These are phyloP conservation scores for Steinernema carpocapsae DNA, from an alignment of 2,888 invertebrate species.

Conservation along the genomic window DNA sequence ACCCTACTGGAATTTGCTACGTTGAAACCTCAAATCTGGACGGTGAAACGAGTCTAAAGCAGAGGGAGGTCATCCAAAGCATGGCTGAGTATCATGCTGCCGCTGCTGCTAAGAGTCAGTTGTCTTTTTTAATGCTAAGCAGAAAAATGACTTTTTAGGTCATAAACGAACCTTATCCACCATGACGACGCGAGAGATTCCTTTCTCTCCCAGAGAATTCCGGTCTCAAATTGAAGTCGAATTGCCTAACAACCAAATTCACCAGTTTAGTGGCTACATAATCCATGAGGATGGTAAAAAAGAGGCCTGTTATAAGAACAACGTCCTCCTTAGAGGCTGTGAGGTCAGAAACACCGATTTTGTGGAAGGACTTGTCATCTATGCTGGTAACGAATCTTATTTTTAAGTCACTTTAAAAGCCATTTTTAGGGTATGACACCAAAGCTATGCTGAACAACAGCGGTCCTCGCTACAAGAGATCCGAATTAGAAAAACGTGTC, in stretches of 20 bases:
- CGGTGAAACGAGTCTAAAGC: slow-evolving; percentile 93
- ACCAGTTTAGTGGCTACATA: slow-evolving; percentile 83
- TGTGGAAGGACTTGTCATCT: slow-evolving; percentile 93
- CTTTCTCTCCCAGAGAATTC: slow-evolving; percentile 71
- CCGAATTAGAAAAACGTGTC: slow-evolving; percentile 51
- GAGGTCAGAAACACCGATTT: slow-evolving; percentile 93
- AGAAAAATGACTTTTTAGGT: not conserved
- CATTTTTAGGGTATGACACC: slow-evolving; percentile 82
- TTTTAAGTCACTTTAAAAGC: not conserved
- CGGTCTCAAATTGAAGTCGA: slow-evolving; percentile 87
- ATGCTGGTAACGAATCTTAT: slow-evolving; percentile 76
- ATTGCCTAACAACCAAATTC: slow-evolving; percentile 91
- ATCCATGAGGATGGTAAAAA: slow-evolving; percentile 71
- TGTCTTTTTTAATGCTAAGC: too few relatives aligned
- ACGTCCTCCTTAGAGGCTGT: slow-evolving; percentile 89
- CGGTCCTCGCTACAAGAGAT: slow-evolving; percentile 84
- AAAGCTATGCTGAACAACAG: slow-evolving; percentile 97
- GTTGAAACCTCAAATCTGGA: slow-evolving; percentile 94
- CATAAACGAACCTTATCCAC: slow-evolving; percentile 14
- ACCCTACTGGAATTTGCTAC: slow-evolving; percentile 85
- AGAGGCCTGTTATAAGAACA: slow-evolving; percentile 84
- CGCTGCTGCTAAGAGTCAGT: slow-evolving; percentile 22
- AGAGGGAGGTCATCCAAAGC: slow-evolving; percentile 80
- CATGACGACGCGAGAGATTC: not conserved
- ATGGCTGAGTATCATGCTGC: slow-evolving; percentile 25